Conservation (phyloP, 2,797 vertebrate genomes). For the Aplochiton taeniatus region DNA sequence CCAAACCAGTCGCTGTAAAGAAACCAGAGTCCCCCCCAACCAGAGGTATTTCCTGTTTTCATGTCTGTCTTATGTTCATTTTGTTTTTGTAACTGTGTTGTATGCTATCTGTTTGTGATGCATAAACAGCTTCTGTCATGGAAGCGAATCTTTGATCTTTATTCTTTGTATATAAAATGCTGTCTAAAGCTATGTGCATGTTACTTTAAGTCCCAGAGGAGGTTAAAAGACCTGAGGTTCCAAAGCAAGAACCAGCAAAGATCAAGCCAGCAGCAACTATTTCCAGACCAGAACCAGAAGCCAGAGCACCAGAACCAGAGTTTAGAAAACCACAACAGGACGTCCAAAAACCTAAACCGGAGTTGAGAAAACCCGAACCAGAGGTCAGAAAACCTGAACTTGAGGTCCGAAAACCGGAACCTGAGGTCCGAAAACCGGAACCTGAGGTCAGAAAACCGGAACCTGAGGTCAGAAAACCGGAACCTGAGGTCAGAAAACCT, state of each 20-base stretch:
- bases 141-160: slow-evolving; percentile 54
- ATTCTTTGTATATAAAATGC: slow-evolving; percentile 30
- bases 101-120: slow-evolving; percentile 19
- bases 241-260: slow-evolving; percentile 64
- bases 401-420: slow-evolving; percentile 28
- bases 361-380: slow-evolving; percentile 38
- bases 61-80: slow-evolving; percentile 6
- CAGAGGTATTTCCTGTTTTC: slow-evolving; percentile 79
- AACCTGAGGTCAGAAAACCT: slow-evolving; percentile 35
- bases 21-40: slow-evolving; percentile 69
- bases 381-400: slow-evolving; percentile 27
- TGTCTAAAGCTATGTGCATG: slow-evolving; percentile 57
- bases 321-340: slow-evolving; percentile 59
- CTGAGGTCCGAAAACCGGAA: slow-evolving; percentile 66
- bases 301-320: slow-evolving; percentile 63
- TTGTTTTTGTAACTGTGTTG: slow-evolving; percentile 33
- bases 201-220: slow-evolving; percentile 82
- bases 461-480: slow-evolving; percentile 71
- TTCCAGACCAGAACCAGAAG: slow-evolving; percentile 43
- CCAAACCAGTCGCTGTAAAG: slow-evolving; percentile 51
- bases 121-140: slow-evolving; percentile 60
- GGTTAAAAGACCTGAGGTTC: slow-evolving; percentile 73
- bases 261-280: slow-evolving; percentile 26
- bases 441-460: slow-evolving; percentile 40
- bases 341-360: slow-evolving; percentile 64